A percentile compares a stretch with the other conserved stretches of the same genome.
Conservation (phyloP, 2,797 vertebrate genomes). For the Kryptopterus vitreolus region DNA sequence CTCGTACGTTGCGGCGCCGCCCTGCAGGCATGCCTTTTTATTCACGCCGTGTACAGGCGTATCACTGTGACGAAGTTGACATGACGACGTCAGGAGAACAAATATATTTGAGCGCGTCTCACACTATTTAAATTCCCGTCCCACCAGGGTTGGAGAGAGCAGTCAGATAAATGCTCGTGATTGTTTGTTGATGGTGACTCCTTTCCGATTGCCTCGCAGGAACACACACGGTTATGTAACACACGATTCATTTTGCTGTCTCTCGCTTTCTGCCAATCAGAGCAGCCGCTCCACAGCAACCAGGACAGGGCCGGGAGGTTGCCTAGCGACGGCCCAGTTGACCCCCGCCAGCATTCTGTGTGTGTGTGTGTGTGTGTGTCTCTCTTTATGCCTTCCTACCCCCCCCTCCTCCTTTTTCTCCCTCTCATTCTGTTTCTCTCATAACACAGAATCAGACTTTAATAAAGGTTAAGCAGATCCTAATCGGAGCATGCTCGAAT, state of each 20-base stretch:
- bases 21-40: background rate
- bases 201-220: conserved; percentile 34
- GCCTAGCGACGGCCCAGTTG: conserved; percentile 63
- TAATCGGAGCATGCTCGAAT: conserved; percentile 15
- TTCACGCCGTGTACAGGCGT: background rate
- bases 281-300: conserved; percentile 41
- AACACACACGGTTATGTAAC: conserved; percentile 52
- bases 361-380: conserved; percentile 39
- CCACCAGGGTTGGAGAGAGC: background rate
- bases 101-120: background rate
- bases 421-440: background rate
- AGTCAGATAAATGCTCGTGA: conserved; percentile 22
- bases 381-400: conserved; percentile 29
- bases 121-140: background rate
- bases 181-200: conserved; percentile 44
- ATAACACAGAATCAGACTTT: conserved; percentile 4
- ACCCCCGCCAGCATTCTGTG: conserved; percentile 63
- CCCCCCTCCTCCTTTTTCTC: conserved; percentile 9
- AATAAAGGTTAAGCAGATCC: conserved; percentile 31
- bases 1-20: background rate
- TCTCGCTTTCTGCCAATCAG: conserved; percentile 53
- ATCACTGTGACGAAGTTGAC: conserved; percentile 4
- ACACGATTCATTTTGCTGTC: conserved; percentile 43
- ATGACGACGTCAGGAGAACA: conserved; percentile 27
- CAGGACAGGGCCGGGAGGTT: conserved; percentile 46